Conservation (phyloP, 1,140 invertebrate genomes). For the Archivesica marissinica region DNA sequence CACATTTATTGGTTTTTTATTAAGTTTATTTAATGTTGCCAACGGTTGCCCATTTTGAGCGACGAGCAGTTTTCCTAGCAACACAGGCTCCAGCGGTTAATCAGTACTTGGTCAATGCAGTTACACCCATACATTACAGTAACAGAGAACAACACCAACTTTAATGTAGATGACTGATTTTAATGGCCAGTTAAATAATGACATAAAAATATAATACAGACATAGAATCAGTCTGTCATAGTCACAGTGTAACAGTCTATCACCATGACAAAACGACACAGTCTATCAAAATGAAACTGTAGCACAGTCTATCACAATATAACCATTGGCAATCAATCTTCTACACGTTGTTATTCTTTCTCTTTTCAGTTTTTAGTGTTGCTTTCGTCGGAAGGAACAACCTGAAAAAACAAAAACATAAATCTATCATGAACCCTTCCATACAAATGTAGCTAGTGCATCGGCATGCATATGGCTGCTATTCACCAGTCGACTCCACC, state of each 20-base stretch:
- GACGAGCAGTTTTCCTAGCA: no score
- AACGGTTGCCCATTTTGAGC: no score
- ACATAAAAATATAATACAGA: neutral
- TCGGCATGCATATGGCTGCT: no score
- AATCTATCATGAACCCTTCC: neutral
- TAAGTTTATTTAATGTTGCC: no score
- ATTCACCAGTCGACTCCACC: no score
- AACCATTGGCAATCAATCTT: constrained; percentile 16
- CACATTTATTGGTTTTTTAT: no score
- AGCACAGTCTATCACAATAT: constrained; percentile 45
- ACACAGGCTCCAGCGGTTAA: no score
- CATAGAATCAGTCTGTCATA: constrained; percentile 15
- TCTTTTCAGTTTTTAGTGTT: constrained; percentile 89
- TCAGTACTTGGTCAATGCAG: no score
- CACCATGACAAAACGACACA: constrained; percentile 16
- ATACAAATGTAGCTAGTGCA: no score
- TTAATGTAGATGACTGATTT: constrained; percentile 49
- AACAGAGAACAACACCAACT: neutral
- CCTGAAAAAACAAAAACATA: constrained; percentile 87
- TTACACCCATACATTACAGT: no score
- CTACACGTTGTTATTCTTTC: constrained; percentile 1
- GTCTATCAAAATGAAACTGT: constrained; percentile 16
- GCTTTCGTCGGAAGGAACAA: constrained; percentile 97
- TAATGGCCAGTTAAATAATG: constrained; percentile 26
- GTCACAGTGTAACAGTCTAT: constrained; percentile 7